These are phyloP conservation scores for Caenorhabditis doughertyi DNA, from an alignment of 2,888 invertebrate genomes.

Conservation along the genomic window DNA sequence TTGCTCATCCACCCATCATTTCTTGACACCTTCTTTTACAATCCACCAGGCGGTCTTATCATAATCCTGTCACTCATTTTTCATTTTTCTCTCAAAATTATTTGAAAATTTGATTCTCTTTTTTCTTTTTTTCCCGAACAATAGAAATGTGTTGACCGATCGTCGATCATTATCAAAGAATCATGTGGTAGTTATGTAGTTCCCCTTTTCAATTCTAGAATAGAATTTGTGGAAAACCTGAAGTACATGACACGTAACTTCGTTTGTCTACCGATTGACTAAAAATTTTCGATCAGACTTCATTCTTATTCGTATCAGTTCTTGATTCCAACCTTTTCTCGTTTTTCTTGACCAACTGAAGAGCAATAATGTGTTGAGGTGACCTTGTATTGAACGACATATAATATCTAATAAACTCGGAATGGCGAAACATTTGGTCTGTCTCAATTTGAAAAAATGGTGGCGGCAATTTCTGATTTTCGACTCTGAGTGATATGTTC, in stretches of 20 bases:
- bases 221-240: background rate
- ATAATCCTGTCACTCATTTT: conserved; percentile 21
- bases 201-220: background rate
- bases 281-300: too few species aligned
- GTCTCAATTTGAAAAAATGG: too few species aligned
- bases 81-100: background rate
- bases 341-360: too few species aligned
- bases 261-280: too few species aligned
- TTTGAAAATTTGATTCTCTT: conserved; percentile 8
- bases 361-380: too few species aligned
- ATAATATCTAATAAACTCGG: too few species aligned
- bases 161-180: conserved; percentile 29
- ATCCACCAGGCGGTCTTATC: conserved; percentile 32
- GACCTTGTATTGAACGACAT: too few species aligned
- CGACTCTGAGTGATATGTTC: too few species aligned
- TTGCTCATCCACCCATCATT: conserved; percentile 36
- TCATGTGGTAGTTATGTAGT: conserved; percentile 35
- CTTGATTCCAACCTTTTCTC: too few species aligned
- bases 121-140: conserved; percentile 10
- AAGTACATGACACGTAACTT: background rate
- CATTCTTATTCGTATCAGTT: too few species aligned
- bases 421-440: too few species aligned
- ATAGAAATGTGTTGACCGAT: conserved; percentile 20
- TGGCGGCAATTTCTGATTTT: too few species aligned
- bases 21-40: conserved; percentile 32